A percentile compares a stretch with the other conserved stretches of the same genome.
Conservation (phyloP, 2,113 vertebrate genomes). For the Hepsetus odoe region DNA sequence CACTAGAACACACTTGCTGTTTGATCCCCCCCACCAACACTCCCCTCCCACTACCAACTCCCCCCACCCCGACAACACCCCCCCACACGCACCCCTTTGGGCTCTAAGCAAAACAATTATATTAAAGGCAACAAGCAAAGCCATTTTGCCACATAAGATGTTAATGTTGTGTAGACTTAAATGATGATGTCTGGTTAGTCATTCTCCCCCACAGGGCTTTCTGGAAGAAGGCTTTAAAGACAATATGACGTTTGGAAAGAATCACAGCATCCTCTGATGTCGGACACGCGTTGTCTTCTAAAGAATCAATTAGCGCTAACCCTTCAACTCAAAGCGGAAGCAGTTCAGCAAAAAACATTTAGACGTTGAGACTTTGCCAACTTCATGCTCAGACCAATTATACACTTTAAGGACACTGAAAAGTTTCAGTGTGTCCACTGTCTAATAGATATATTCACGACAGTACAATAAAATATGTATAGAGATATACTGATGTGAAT, state of each 20-base stretch:
- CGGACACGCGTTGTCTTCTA: constrained; percentile 7
- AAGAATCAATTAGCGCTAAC: constrained; percentile 35
- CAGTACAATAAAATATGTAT: constrained; percentile 25
- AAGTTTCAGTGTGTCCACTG: not conserved
- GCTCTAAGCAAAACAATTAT: constrained; percentile 50
- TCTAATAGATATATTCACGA: constrained; percentile 23
- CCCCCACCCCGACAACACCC: too few species aligned
- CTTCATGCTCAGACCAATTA: not conserved
- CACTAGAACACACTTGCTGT: constrained; percentile 41
- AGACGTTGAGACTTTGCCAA: constrained; percentile 3
- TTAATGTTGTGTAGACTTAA: constrained; percentile 37
- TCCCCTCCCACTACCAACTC: too few species aligned
- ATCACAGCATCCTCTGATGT: constrained; percentile 36
- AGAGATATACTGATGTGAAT: constrained; percentile 25
- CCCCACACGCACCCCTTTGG: too few species aligned
- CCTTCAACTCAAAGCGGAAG: constrained; percentile 3
- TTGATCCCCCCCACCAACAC: constrained; percentile 43
- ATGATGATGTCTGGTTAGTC: constrained; percentile 34
- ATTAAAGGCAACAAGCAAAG: constrained; percentile 51
- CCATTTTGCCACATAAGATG: constrained; percentile 27
- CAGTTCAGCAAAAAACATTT: not conserved
- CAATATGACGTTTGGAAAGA: constrained; percentile 21
- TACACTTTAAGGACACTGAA: constrained; percentile 14
- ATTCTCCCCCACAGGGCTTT: constrained; percentile 16
- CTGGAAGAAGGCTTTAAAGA: constrained; percentile 13